phyloP scores from a whole-genome alignment of 1,140 invertebrate genomes.

The Charaxes varanes region DNA sequence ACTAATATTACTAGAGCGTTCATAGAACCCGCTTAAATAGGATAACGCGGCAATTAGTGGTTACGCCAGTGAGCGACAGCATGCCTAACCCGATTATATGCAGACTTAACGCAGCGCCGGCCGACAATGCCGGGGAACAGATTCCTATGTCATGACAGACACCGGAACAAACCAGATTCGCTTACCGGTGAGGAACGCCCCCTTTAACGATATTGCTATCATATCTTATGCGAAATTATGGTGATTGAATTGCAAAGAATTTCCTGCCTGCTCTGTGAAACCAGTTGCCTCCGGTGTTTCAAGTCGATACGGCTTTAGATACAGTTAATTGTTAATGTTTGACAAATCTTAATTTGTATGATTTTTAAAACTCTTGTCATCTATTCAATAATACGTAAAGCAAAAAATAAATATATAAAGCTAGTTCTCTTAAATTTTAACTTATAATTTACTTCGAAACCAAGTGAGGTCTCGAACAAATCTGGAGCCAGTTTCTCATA shows the following conservation, averaged over 20 bases:
- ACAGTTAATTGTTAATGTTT: too few species aligned
- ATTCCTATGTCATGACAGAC: slow-evolving; percentile 51
- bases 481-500: slow-evolving; percentile 2
- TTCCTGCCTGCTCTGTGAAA: not conserved
- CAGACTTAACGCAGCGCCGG: slow-evolving; percentile 26
- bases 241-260: not conserved
- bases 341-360: too few species aligned
- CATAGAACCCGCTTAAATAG: slow-evolving; percentile 46
- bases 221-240: not conserved
- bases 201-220: slow-evolving; percentile 5
- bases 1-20: slow-evolving; percentile 9
- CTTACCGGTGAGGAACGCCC: slow-evolving; percentile 26
- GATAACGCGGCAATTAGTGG: slow-evolving; percentile 62
- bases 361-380: too few species aligned
- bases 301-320: too few species aligned
- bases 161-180: slow-evolving; percentile 43
- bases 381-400: too few species aligned
- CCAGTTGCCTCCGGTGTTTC: too few species aligned
- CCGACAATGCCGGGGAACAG: slow-evolving; percentile 43
- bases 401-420: too few species aligned
- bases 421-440: too few species aligned
- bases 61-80: slow-evolving; percentile 57
- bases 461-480: not conserved
- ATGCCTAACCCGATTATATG: slow-evolving; percentile 60
- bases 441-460: too few species aligned